phyloP scores from a whole-genome alignment of 2,888 invertebrate genomes.

The Pachliopta kotzebuea region DNA sequence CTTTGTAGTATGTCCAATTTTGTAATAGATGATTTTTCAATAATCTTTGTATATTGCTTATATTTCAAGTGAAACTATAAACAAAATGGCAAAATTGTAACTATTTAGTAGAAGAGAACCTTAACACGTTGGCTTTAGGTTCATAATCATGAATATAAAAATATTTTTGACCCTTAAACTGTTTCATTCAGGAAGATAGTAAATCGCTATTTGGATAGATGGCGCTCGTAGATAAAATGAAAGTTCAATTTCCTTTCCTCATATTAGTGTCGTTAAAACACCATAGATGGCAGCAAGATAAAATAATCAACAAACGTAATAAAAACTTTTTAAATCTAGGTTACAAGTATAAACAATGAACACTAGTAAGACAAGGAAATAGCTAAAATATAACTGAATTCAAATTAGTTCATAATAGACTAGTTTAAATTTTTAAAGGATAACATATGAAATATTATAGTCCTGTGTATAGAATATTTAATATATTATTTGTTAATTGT shows the following conservation, averaged over 20 bases:
- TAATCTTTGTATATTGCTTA: too few relatives aligned
- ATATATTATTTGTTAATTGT: too few relatives aligned
- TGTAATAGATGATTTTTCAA: too few relatives aligned
- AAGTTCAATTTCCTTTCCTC: background rate
- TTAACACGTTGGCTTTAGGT: background rate
- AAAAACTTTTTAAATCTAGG: background rate
- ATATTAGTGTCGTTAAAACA: background rate
- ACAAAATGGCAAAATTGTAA: background rate
- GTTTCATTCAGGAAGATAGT: background rate
- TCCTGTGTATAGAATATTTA: too few relatives aligned
- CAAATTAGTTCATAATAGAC: too few relatives aligned
- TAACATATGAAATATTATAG: too few relatives aligned
- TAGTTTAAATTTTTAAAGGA: too few relatives aligned
- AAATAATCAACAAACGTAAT: background rate
- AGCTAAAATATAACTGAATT: too few relatives aligned
- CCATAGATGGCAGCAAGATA: conserved; percentile 11
- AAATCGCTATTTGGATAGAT: conserved; percentile 5
- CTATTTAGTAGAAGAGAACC: background rate
- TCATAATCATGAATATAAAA: background rate
- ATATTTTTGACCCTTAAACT: background rate
- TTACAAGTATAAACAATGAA: background rate
- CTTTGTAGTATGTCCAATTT: too few relatives aligned
- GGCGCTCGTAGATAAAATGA: conserved; percentile 4
- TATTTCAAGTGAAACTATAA: background rate
- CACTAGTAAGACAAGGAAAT: background rate